phyloP scores from a whole-genome alignment of 2,113 vertebrate genomes.

The Natator depressus region DNA sequence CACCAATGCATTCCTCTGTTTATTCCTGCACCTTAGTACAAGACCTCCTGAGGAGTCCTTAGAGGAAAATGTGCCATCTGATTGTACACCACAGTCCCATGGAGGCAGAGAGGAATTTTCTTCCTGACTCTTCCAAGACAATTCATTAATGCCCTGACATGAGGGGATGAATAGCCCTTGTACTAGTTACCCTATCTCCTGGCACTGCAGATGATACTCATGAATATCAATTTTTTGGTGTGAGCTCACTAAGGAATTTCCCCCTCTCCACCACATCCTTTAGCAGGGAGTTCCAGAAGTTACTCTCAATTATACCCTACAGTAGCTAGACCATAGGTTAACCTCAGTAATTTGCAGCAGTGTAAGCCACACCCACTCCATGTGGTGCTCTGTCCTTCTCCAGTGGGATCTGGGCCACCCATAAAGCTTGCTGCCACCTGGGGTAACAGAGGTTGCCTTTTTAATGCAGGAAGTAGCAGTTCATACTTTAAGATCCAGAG shows the following conservation, averaged over 20 bases:
- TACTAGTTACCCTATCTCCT: neutral
- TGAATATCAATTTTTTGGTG: neutral
- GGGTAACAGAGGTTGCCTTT: neutral
- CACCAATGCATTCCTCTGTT: neutral
- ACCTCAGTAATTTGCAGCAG: neutral
- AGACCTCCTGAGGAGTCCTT: neutral
- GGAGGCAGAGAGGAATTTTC: neutral
- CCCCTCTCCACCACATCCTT: fast-evolving
- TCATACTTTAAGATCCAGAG: neutral
- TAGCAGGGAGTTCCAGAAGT: neutral
- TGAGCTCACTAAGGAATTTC: neutral
- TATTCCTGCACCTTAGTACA: neutral
- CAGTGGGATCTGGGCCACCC: neutral
- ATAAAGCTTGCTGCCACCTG: neutral
- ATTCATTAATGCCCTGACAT: neutral
- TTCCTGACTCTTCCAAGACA: neutral
- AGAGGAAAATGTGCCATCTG: neutral
- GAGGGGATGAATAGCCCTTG: neutral
- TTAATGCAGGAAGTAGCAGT: neutral
- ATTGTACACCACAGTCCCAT: neutral
- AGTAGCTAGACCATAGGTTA: neutral
- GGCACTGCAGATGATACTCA: neutral
- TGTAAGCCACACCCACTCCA: neutral
- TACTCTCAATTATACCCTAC: neutral
- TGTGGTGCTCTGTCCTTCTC: neutral